A percentile compares a stretch with the other conserved stretches of the same genome.
Conservation (phyloP, 2,888 invertebrate genomes). For the Hydriomena furcata region DNA sequence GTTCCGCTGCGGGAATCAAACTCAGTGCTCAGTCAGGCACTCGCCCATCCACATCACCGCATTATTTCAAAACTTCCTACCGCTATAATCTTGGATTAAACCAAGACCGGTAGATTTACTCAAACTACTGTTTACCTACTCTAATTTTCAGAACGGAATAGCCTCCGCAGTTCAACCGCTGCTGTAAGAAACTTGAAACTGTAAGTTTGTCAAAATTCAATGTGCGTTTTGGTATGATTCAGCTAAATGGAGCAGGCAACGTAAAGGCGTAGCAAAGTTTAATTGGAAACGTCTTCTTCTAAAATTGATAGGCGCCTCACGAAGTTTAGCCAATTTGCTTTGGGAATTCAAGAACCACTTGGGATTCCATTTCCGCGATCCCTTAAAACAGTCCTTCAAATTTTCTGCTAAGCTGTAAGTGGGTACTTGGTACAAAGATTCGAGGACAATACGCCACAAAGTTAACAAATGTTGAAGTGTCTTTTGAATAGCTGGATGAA, state of each 20-base stretch:
- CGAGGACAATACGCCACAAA: constrained; percentile 29
- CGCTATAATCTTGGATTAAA: no score
- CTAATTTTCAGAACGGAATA: neutral
- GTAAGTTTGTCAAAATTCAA: constrained; percentile 15
- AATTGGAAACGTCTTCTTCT: constrained; percentile 75
- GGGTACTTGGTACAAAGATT: constrained; percentile 20
- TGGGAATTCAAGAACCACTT: constrained; percentile 54
- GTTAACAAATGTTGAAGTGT: constrained; percentile 20
- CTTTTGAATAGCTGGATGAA: constrained; percentile 14
- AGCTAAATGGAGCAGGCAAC: constrained; percentile 20
- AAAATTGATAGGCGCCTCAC: constrained; percentile 66
- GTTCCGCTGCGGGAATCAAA: no score
- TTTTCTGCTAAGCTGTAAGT: constrained; percentile 39
- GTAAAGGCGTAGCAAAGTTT: constrained; percentile 64
- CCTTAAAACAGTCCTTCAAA: constrained; percentile 45
- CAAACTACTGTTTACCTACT: no score
- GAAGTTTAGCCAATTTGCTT: constrained; percentile 68
- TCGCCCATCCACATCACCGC: no score
- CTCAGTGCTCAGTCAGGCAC: no score
- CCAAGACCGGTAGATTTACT: no score
- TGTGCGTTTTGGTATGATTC: constrained; percentile 24
- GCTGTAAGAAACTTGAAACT: constrained; percentile 1
- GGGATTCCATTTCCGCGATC: constrained; percentile 52
- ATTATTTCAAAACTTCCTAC: no score
- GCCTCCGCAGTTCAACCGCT: neutral